These are phyloP conservation scores for Nycticorax nycticorax DNA, from an alignment of 2,113 vertebrate genomes.

Conservation along the genomic window DNA sequence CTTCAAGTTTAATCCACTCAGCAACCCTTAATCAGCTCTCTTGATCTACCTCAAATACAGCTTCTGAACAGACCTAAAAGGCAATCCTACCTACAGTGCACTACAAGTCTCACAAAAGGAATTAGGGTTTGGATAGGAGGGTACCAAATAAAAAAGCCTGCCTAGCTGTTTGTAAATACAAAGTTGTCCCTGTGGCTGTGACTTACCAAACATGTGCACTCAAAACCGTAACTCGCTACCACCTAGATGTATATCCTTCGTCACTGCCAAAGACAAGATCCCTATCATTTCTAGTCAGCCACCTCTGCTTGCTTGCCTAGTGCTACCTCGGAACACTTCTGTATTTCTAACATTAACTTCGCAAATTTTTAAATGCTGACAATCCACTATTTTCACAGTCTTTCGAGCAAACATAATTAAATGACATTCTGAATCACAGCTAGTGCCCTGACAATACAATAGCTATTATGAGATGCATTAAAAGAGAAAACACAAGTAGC, in stretches of 20 bases:
- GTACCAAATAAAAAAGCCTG: not conserved
- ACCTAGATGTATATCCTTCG: not conserved
- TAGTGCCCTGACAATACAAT: not conserved
- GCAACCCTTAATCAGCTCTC: not conserved
- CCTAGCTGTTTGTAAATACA: not conserved
- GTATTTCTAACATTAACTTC: not conserved
- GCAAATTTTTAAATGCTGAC: not conserved
- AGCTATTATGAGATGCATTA: not conserved
- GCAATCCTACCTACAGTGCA: not conserved
- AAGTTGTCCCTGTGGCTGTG: not conserved
- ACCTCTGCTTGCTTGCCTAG: not conserved
- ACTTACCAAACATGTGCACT: not conserved
- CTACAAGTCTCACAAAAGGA: fast-evolving
- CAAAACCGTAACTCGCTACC: not conserved
- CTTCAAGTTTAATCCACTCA: not conserved
- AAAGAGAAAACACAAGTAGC: not conserved
- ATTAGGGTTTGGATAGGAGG: not conserved
- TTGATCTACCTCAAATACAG: not conserved
- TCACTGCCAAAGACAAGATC: not conserved
- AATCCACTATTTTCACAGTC: not conserved
- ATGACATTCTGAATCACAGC: not conserved
- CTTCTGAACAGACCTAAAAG: not conserved
- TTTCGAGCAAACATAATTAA: not conserved
- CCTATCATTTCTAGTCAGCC: not conserved
- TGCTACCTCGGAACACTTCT: not conserved